phyloP scores from a whole-genome alignment of 2,797 vertebrate species.

The Melanotaenia trifasciata region DNA sequence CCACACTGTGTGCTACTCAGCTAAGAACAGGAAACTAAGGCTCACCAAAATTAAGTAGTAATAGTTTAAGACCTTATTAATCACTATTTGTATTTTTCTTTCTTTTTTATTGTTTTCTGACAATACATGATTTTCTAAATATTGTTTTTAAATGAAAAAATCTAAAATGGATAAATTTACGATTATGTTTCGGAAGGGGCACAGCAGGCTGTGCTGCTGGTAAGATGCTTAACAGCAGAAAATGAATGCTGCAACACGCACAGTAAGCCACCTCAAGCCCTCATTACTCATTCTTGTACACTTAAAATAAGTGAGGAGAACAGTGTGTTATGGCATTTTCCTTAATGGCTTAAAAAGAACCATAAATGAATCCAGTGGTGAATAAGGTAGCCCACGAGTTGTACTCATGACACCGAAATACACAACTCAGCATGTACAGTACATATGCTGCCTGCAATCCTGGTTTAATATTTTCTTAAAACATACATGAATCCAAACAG shows the following conservation, averaged over 20 bases:
- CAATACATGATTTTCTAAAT: too few relatives aligned
- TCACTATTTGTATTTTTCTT: too few relatives aligned
- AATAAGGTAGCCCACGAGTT: not conserved
- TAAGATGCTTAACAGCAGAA: conserved; percentile 59
- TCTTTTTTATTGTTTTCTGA: too few relatives aligned
- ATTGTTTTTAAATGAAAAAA: too few relatives aligned
- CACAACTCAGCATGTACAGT: conserved; percentile 22
- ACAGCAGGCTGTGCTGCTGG: conserved; percentile 48
- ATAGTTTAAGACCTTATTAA: too few relatives aligned
- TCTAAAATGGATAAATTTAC: too few relatives aligned
- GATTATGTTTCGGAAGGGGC: too few relatives aligned
- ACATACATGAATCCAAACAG: conserved; percentile 25
- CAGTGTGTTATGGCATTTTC: not conserved
- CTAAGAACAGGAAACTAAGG: too few relatives aligned
- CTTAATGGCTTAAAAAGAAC: conserved; percentile 7
- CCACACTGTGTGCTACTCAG: too few relatives aligned
- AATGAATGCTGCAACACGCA: conserved; percentile 44
- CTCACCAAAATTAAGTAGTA: too few relatives aligned
- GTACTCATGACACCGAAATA: not conserved
- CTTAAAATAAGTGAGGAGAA: conserved; percentile 19
- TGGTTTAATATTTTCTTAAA: conserved; percentile 15
- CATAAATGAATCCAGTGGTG: not conserved
- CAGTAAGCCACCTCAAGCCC: conserved; percentile 32
- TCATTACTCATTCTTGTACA: conserved; percentile 52
- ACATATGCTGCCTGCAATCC: not conserved